Percentiles rank a stretch among this genome's conserved stretches.
These are phyloP conservation scores for Lasius fuliginosus DNA, from an alignment of 2,888 invertebrate species.

Conservation along the genomic window DNA sequence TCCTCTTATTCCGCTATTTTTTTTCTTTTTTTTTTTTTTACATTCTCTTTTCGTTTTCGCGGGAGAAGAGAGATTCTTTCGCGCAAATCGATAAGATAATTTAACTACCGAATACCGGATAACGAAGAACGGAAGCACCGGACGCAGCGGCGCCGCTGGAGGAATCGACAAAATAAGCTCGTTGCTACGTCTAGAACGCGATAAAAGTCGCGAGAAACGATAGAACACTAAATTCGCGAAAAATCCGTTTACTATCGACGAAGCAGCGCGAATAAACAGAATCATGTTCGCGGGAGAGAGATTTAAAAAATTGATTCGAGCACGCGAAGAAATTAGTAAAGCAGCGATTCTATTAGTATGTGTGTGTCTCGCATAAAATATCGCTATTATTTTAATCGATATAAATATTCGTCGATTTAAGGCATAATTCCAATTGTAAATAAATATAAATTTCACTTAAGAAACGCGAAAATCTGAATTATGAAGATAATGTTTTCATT, in stretches of 20 bases:
- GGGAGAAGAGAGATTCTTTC: conserved; percentile 43
- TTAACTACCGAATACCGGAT: conserved; percentile 56
- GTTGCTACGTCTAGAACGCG: conserved; percentile 66
- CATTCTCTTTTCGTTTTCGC: conserved; percentile 27
- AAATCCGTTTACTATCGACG: neutral
- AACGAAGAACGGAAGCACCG: conserved; percentile 53
- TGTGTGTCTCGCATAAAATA: neutral
- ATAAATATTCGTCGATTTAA: neutral
- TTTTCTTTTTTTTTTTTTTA: conserved; percentile 27
- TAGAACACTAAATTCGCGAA: conserved; percentile 2
- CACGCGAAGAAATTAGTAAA: neutral
- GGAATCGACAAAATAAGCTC: conserved; percentile 69
- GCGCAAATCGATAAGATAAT: conserved; percentile 69
- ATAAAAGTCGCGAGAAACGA: neutral
- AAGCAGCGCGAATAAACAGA: neutral
- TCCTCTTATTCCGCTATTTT: conserved; percentile 37
- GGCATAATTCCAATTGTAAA: neutral
- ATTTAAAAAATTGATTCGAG: neutral
- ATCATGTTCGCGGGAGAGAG: neutral
- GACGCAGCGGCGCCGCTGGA: conserved; percentile 37
- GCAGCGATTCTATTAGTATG: neutral
- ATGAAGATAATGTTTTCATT: neutral
- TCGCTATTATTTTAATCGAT: neutral
- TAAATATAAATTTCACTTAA: neutral
- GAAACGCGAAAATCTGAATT: neutral